Conservation (phyloP, 2,113 vertebrate species). For the Neopipo cinnamomea region DNA sequence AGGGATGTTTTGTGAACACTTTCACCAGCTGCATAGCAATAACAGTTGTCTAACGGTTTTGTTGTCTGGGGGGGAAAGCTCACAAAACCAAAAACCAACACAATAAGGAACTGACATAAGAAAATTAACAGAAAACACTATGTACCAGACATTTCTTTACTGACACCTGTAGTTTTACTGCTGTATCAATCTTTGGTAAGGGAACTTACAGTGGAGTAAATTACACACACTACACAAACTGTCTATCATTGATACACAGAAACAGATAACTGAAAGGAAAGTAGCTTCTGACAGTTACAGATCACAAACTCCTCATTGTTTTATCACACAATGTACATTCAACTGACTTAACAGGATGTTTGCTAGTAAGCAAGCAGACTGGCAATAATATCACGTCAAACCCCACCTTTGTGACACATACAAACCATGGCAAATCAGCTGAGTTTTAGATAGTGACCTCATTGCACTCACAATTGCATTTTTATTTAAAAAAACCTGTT, state of each 20-base stretch:
- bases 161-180: neutral
- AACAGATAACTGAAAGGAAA: neutral
- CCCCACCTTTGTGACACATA: neutral
- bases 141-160: neutral
- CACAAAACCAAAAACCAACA: neutral
- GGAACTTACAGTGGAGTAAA: neutral
- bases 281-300: neutral
- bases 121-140: neutral
- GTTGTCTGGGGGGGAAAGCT: neutral
- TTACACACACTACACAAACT: neutral
- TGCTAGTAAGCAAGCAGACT: neutral
- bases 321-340: neutral
- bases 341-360: neutral
- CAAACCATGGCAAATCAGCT: neutral
- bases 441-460: neutral
- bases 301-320: neutral
- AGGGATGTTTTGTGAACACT: neutral
- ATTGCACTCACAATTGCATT: neutral
- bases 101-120: neutral
- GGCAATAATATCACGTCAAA: neutral
- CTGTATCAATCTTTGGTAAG: neutral
- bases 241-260: neutral
- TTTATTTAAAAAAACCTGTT: neutral
- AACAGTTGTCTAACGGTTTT: neutral
- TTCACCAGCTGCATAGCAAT: neutral